These are phyloP conservation scores for Elmis aenea DNA, from an alignment of 2,888 invertebrate genomes.

Conservation along the genomic window DNA sequence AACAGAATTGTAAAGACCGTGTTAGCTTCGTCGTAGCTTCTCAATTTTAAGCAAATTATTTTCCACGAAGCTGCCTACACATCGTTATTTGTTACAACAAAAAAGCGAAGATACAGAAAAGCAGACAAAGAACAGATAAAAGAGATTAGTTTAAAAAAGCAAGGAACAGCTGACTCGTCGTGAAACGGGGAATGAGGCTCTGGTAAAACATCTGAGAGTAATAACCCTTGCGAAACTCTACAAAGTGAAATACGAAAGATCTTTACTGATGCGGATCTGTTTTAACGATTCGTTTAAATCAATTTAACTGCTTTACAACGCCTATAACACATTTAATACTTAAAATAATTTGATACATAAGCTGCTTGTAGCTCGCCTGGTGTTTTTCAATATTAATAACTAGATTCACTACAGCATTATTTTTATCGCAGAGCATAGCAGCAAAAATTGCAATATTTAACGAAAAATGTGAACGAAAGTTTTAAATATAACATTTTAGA, in stretches of 20 bases:
- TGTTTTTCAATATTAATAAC: no score
- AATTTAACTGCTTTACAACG: conserved; percentile 13
- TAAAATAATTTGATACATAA: no score
- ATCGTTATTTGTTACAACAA: conserved; percentile 12
- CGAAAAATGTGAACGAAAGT: no score
- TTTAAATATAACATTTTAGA: no score
- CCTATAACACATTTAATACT: no score
- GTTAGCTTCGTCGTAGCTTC: conserved; percentile 11
- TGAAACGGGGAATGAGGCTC: conserved; percentile 10
- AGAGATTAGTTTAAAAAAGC: conserved; percentile 13
- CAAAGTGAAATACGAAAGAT: conserved; percentile 14
- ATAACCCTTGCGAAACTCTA: conserved; percentile 17
- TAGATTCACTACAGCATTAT: no score
- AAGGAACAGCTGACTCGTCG: conserved; percentile 19
- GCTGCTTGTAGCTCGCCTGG: no score
- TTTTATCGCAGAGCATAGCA: no score
- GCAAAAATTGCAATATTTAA: no score
- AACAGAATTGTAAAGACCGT: no score
- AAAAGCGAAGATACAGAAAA: conserved; percentile 11
- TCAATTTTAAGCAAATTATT: conserved; percentile 12
- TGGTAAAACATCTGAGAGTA: conserved; percentile 14
- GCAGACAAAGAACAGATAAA: conserved; percentile 13
- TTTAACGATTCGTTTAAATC: conserved; percentile 8
- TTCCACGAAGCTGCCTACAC: conserved; percentile 12
- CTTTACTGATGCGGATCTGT: conserved; percentile 13